Conservation (phyloP, 1,140 invertebrate species). For the Lasioglossum albipes region DNA sequence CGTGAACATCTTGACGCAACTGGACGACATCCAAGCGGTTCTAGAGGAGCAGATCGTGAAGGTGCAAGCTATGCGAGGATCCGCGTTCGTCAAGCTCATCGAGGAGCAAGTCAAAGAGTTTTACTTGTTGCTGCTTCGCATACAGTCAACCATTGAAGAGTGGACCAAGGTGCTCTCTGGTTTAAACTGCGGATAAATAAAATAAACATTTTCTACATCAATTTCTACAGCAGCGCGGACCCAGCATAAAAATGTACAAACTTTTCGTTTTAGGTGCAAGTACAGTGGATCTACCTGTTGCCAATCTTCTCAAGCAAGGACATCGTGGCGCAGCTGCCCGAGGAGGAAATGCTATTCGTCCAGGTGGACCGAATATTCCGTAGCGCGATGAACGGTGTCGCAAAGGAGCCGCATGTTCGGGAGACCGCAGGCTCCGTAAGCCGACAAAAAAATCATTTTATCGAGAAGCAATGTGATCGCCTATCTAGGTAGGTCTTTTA, state of each 20-base stretch:
- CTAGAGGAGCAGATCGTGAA: conserved; percentile 85
- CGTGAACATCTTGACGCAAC: conserved; percentile 79
- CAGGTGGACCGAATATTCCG: conserved; percentile 89
- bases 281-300: conserved; percentile 94
- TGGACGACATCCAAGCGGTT: conserved; percentile 83
- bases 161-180: conserved; percentile 82
- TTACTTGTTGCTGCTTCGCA: conserved; percentile 84
- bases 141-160: conserved; percentile 81
- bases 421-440: conserved; percentile 84
- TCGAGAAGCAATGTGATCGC: not conserved
- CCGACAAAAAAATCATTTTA: not conserved
- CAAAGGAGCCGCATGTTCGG: conserved; percentile 87
- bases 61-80: conserved; percentile 85
- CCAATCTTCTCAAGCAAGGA: conserved; percentile 97
- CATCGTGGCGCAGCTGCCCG: conserved; percentile 95
- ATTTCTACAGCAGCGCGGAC: no score
- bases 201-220: no score
- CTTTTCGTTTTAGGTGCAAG: conserved; percentile 81
- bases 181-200: no score
- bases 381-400: conserved; percentile 88
- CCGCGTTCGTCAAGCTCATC: conserved; percentile 85
- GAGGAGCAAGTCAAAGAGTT: conserved; percentile 82
- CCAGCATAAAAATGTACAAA: no score
- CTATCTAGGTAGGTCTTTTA: conserved; percentile 82
- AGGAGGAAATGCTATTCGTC: conserved; percentile 90